These are phyloP conservation scores for Drosophila littoralis DNA, from an alignment of 1,140 invertebrate species.

Conservation along the genomic window DNA sequence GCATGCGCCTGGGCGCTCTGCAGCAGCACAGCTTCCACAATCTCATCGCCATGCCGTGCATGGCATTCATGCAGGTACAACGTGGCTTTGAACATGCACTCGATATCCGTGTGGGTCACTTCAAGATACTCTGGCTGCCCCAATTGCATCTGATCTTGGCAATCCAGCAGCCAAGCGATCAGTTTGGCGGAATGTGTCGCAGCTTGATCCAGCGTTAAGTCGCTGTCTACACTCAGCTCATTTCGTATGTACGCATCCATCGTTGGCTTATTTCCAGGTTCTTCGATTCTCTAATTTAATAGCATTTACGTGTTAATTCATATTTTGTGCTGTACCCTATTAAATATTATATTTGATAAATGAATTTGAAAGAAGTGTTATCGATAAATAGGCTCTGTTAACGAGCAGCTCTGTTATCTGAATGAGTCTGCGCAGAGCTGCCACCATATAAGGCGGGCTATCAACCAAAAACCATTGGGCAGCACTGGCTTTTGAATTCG, in stretches of 20 bases:
- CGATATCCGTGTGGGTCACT: conserved; percentile 43
- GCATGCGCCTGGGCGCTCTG: conserved; percentile 8
- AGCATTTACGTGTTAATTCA: neutral
- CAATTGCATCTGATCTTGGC: conserved; percentile 45
- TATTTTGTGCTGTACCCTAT: neutral
- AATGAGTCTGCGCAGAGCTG: neutral
- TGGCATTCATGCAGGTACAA: conserved; percentile 65
- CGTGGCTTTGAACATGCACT: conserved; percentile 57
- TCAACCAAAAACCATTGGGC: neutral
- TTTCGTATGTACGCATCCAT: conserved; percentile 63
- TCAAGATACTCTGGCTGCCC: conserved; percentile 21
- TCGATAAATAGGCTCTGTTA: neutral
- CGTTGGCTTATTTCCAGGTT: neutral
- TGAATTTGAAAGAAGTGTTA: neutral
- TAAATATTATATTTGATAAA: conserved; percentile 1
- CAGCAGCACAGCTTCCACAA: conserved; percentile 41
- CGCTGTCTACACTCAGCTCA: conserved; percentile 38
- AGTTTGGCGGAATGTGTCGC: conserved; percentile 45
- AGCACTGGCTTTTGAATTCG: conserved; percentile 2
- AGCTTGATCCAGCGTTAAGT: conserved; percentile 50
- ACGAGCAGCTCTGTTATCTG: neutral
- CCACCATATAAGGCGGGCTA: neutral
- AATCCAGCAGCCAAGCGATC: conserved; percentile 52
- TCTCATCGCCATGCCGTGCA: conserved; percentile 37
- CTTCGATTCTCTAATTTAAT: neutral